phyloP scores from a whole-genome alignment of 2,113 vertebrate species.

The Actenoides lindsayi region DNA sequence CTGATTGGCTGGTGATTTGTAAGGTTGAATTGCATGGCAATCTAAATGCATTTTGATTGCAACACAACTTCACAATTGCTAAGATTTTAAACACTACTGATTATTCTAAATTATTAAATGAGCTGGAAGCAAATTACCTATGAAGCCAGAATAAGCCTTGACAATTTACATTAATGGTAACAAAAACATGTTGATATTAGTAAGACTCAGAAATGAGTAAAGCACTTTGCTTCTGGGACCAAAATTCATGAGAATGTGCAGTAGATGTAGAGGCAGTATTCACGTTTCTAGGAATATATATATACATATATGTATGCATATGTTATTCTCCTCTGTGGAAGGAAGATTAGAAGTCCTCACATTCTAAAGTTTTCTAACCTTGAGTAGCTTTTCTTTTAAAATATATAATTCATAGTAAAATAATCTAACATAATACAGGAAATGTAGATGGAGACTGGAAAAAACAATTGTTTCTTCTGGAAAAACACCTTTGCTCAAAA shows the following conservation, averaged over 20 bases:
- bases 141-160: conserved; percentile 39
- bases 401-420: not conserved
- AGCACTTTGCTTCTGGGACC: not conserved
- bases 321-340: not conserved
- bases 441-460: not conserved
- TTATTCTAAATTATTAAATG: conserved; percentile 60
- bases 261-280: not conserved
- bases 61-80: conserved; percentile 43
- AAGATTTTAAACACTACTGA: conserved; percentile 55
- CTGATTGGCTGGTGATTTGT: conserved; percentile 61
- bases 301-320: no score
- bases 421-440: not conserved
- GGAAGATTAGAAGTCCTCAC: not conserved
- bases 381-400: not conserved
- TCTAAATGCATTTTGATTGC: conserved; percentile 49
- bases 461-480: not conserved
- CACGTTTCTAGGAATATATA: not conserved
- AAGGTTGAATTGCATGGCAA: conserved; percentile 42
- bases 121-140: conserved; percentile 57
- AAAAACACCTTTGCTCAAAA: not conserved
- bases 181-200: conserved; percentile 51
- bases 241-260: not conserved
- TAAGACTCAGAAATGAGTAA: not conserved
- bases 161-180: conserved; percentile 44
- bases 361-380: not conserved